A percentile compares a stretch with the other conserved stretches of the same genome.
Conservation (phyloP, 2,888 invertebrate genomes). For the Willowsia nigromaculata region DNA sequence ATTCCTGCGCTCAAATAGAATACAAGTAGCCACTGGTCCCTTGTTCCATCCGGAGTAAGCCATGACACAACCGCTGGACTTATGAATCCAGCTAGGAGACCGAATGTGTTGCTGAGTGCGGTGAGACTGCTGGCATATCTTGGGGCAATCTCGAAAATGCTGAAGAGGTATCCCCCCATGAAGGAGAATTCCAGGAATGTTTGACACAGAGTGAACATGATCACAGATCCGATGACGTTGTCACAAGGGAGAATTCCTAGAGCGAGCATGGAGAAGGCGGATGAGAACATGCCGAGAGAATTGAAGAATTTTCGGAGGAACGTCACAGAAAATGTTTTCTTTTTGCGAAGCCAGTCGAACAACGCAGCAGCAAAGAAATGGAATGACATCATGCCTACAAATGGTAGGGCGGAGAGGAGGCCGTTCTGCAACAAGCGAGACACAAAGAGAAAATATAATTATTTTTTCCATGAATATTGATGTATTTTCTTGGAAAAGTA, state of each 20-base stretch:
- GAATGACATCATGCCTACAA: constrained; percentile 79
- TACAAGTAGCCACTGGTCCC: constrained; percentile 81
- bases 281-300: constrained; percentile 72
- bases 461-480: constrained; percentile 14
- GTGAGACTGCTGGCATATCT: constrained; percentile 81
- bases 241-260: constrained; percentile 80
- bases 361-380: constrained; percentile 79
- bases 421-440: constrained; percentile 79
- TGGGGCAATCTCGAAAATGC: constrained; percentile 81
- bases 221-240: constrained; percentile 59
- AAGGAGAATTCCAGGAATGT: constrained; percentile 71
- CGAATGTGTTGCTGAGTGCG: constrained; percentile 81
- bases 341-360: constrained; percentile 79
- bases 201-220: constrained; percentile 71
- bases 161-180: constrained; percentile 81
- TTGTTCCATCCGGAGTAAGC: constrained; percentile 80
- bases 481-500: background rate
- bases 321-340: constrained; percentile 79
- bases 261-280: constrained; percentile 51
- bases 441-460: constrained; percentile 36
- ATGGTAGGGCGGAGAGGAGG: constrained; percentile 80
- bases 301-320: constrained; percentile 79
- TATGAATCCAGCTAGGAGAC: constrained; percentile 80
- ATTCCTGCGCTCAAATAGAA: constrained; percentile 80
- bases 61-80: constrained; percentile 80